Evolutionary conservation across 35 echinoderm and acorn worm species (phyloP), one percentile per base, ranked within the genome.

Genomic region (Strongylocentrotus purpuratus): DNA sequence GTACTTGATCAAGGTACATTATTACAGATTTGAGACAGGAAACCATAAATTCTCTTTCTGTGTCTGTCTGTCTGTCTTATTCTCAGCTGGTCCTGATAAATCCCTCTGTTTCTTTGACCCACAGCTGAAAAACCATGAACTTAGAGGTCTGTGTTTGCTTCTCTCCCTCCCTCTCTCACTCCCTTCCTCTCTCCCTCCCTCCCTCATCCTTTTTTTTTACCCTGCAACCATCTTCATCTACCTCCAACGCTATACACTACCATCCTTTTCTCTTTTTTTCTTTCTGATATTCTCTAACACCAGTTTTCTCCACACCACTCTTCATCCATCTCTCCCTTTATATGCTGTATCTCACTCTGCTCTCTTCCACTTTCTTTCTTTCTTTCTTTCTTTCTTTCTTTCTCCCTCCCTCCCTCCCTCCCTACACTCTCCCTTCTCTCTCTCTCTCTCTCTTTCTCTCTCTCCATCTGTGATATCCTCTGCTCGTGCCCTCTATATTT

Each of bases 31-130:
- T 22, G 65, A 78, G 20, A 78, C 65, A 78, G 65, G 65, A 78
- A 78, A 78, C 65, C 65, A 78, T 78, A 78, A 78, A 78, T 78
- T 78, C 65, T 78, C 65, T 78, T 78, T 78, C 28, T 78, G 65
- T 78, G 65, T 78, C 65, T 78, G 65, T 78, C 61, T 70, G 61
- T 55, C 52, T 59, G 65, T 7, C 61, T 28, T 71, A 71, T 28
- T 28, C 22, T 28, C 65, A 78, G 65, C 65, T 78, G 65, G 65
- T 78, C 65, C 28, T 78, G 65, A 78, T 78, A 78, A 25, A 71
- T 71, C 61, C 20, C 61, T n/a, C 17, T 71, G 61, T 78, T 15
- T 78, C 65, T 78, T 78, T 78, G 65, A 78, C 65, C 65, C 65
- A 28, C 65, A 78, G 65, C 65, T 78, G 65, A 78, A 78, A 28